These are phyloP conservation scores for Trichoplusia ni DNA, from an alignment of 1,140 invertebrate species.

Conservation along the genomic window DNA sequence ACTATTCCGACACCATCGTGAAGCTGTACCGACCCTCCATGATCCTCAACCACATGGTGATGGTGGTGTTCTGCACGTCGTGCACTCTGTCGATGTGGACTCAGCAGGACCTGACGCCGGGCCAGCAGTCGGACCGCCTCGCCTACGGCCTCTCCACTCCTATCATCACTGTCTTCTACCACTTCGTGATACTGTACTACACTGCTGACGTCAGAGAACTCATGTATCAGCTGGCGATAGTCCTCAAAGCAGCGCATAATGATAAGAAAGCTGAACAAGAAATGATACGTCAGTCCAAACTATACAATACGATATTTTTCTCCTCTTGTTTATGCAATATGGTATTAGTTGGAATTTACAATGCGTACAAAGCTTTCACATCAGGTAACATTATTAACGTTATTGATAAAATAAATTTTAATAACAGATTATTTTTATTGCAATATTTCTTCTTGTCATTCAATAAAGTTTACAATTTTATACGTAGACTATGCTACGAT, in stretches of 20 bases:
- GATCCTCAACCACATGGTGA: background rate
- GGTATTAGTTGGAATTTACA: background rate
- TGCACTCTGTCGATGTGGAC: slow-evolving; percentile 23
- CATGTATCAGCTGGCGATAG: slow-evolving; percentile 38
- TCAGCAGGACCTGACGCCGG: slow-evolving; percentile 36
- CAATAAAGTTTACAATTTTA: no score
- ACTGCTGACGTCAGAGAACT: slow-evolving; percentile 33
- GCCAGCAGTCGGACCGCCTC: slow-evolving; percentile 42
- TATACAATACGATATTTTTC: slow-evolving; percentile 9
- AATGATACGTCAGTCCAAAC: slow-evolving; percentile 42
- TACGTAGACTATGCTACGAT: background rate
- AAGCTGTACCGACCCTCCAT: slow-evolving; percentile 22
- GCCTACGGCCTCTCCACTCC: slow-evolving; percentile 43
- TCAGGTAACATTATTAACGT: no score
- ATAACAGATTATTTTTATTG: no score
- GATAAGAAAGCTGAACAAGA: slow-evolving; percentile 40
- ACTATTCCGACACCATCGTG: background rate
- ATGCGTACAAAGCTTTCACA: background rate
- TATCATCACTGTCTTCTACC: slow-evolving; percentile 30
- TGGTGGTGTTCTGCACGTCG: slow-evolving; percentile 23
- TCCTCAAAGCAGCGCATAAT: slow-evolving; percentile 43
- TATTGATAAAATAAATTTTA: no score
- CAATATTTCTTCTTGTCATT: no score
- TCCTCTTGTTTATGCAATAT: slow-evolving; percentile 7
- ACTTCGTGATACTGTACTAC: slow-evolving; percentile 32